Base-by-base conservation (phyloP, 2,797 vertebrate species). In the Phylloscopus collybita region DNA sequence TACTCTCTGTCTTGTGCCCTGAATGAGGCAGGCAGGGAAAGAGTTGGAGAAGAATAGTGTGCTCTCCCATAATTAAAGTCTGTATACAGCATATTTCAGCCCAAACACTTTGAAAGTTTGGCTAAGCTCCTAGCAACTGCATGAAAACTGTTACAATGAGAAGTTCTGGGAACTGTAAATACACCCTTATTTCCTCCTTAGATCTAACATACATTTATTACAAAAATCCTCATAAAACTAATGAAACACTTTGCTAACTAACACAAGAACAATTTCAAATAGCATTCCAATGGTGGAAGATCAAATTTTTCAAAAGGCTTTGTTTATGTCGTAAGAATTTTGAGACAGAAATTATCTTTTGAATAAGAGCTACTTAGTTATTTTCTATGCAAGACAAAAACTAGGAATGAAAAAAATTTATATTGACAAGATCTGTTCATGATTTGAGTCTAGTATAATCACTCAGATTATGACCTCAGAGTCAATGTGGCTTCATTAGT, bases 331-430 rank as follows among this genome's bases (percentile, higher is more conserved):
- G n/a, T 53, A 90, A 91, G 60, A 84, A 95, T 87, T 53, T 82
- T 84, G 91, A 96, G 92, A 91, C 67, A 94, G 20, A 96, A 82
- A 84, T 91, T 88, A n/a, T 71, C 75, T 88, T 97, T 87, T 80
- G 16, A 96, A 80, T 74, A 72, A 94, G 79, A 67, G 30, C 54
- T 80, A 85, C 50, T 95, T 80, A 13, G 30, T 34, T 85, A 72
- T 54, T 91, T 82, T 91, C 54, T 45, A 34, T 45, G 57, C 56
- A 75, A 62, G 50, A 79, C 22, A 75, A 82, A 54, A 82, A 87
- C 21, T 38, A 61, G 42, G 26, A 73, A 76, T 45, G 18, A 5
- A 16, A 84, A 90, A 85, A 84, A 49, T 2, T 49, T 75, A 69
- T 15, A 56, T 49, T n/a, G 40, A 56, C 17, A 88, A 51, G 50